Conservation (phyloP, 2,797 vertebrate species). For the Lutjanus campechanus region DNA sequence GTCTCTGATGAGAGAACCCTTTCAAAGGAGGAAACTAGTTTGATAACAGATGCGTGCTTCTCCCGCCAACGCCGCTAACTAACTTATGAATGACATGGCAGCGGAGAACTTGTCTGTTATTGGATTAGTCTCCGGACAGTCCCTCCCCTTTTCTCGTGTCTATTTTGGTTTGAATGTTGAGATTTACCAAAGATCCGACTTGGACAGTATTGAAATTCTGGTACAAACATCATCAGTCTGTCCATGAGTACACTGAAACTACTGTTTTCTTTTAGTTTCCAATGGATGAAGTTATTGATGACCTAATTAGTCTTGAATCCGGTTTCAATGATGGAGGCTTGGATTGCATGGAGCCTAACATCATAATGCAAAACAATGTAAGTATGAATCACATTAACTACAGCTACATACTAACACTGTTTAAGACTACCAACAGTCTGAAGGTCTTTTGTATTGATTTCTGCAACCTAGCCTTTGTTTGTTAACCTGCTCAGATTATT, state of each 20-base stretch:
- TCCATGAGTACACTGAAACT: conserved; percentile 68
- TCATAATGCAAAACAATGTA: conserved; percentile 94
- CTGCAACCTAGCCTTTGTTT: conserved; percentile 22
- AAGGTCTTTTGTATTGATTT: conserved; percentile 45
- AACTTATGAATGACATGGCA: conserved; percentile 39
- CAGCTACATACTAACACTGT: conserved; percentile 16
- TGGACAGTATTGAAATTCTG: conserved; percentile 52
- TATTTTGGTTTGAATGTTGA: conserved; percentile 69
- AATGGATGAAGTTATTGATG: conserved; percentile 96
- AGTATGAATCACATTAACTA: conserved; percentile 81
- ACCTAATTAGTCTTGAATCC: conserved; percentile 94
- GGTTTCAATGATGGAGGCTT: conserved; percentile 94
- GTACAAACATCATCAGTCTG: conserved; percentile 49
- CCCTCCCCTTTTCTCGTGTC: conserved; percentile 39
- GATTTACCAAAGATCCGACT: conserved; percentile 48
- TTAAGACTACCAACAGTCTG: conserved; percentile 6
- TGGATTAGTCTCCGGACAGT: conserved; percentile 62
- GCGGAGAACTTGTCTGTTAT: conserved; percentile 59
- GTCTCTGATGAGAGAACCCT: conserved; percentile 72
- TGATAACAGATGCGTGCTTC: conserved; percentile 70
- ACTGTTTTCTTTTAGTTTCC: conserved; percentile 89
- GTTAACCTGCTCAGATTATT: conserved; percentile 9
- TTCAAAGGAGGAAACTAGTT: conserved; percentile 60
- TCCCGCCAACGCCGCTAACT: conserved; percentile 34
- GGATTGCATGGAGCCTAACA: conserved; percentile 90